Evolutionary conservation across 2,113 vertebrate genomes (phyloP).

Genomic region (Pleuronectes platessa): DNA sequence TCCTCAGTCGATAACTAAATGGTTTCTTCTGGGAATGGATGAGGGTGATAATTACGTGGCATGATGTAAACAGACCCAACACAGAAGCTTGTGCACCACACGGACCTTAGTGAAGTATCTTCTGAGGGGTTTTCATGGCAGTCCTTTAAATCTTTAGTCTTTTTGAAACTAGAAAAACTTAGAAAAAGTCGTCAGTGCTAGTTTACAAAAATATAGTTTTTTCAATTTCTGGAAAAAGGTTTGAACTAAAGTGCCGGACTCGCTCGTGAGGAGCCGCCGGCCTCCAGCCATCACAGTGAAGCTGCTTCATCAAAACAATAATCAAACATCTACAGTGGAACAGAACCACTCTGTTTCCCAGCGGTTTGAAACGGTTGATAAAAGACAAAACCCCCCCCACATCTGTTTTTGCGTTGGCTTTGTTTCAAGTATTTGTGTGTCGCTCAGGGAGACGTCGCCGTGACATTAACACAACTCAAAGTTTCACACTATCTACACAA

Average conservation of each 20-base stretch:
- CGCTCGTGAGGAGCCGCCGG: too few species aligned
- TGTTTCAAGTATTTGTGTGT: slow-evolving; percentile 74
- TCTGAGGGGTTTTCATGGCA: not conserved
- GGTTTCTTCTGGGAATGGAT: too few species aligned
- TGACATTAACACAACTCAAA: slow-evolving; percentile 9
- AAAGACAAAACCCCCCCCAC: not conserved
- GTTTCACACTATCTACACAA: slow-evolving; percentile 11
- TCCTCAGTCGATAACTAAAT: too few species aligned
- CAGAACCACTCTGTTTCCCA: not conserved
- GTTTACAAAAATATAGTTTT: slow-evolving; percentile 4
- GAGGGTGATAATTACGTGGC: not conserved
- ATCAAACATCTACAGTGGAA: slow-evolving; percentile 40
- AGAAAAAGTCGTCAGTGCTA: slow-evolving; percentile 37
- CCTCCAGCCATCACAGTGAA: too few species aligned
- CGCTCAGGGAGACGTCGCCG: slow-evolving; percentile 12
- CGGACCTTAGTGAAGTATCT: not conserved
- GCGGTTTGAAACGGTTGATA: not conserved
- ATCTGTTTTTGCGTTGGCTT: slow-evolving; percentile 60
- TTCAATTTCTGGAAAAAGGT: not conserved
- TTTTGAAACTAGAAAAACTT: not conserved
- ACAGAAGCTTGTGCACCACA: not conserved
- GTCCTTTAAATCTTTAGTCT: not conserved
- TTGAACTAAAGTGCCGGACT: not conserved
- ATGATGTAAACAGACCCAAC: not conserved
- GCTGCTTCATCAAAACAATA: not conserved